A percentile compares a stretch with the other conserved stretches of the same genome.
Evolutionary conservation across 92 coral and sea anemone genomes (phyloP).

Genomic region (Pocillopora meandrina): DNA sequence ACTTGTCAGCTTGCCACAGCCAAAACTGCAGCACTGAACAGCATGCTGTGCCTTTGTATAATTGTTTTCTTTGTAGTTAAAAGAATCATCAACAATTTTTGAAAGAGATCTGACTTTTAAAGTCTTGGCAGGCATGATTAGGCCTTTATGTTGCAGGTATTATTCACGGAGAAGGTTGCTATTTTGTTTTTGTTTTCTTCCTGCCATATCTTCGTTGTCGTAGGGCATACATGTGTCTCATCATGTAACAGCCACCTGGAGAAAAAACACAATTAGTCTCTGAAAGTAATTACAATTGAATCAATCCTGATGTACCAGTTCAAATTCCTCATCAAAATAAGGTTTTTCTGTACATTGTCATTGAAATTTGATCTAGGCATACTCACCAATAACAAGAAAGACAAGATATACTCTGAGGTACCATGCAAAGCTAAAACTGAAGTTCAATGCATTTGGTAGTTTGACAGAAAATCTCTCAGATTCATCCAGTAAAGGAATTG

Average conservation of each 20-base stretch:
- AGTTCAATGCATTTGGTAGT: slow-evolving; percentile 75
- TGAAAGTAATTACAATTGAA: not conserved
- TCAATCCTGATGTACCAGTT: not conserved
- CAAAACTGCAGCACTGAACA: too few species aligned
- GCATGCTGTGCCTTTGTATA: too few species aligned
- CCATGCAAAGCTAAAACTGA: slow-evolving; percentile 84
- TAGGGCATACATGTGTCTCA: slow-evolving; percentile 78
- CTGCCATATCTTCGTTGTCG: slow-evolving; percentile 79
- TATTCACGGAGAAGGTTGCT: too few species aligned
- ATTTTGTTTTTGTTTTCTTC: slow-evolving; percentile 36
- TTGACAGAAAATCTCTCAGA: slow-evolving; percentile 79
- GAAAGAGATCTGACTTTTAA: too few species aligned
- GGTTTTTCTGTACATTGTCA: not conserved
- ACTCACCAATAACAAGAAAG: slow-evolving; percentile 68
- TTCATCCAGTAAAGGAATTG: slow-evolving; percentile 81
- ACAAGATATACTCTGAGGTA: slow-evolving; percentile 82
- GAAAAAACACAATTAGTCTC: not conserved
- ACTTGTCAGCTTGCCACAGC: too few species aligned
- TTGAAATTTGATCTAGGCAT: not conserved
- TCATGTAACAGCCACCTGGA: slow-evolving; percentile 81
- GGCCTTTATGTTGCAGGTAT: too few species aligned
- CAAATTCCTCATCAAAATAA: too few species aligned
- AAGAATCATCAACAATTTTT: too few species aligned
- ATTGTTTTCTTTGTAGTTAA: too few species aligned
- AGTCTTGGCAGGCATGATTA: too few species aligned